Evolutionary conservation across 1,140 invertebrate genomes (phyloP).

Genomic region (Octopus sinensis): DNA sequence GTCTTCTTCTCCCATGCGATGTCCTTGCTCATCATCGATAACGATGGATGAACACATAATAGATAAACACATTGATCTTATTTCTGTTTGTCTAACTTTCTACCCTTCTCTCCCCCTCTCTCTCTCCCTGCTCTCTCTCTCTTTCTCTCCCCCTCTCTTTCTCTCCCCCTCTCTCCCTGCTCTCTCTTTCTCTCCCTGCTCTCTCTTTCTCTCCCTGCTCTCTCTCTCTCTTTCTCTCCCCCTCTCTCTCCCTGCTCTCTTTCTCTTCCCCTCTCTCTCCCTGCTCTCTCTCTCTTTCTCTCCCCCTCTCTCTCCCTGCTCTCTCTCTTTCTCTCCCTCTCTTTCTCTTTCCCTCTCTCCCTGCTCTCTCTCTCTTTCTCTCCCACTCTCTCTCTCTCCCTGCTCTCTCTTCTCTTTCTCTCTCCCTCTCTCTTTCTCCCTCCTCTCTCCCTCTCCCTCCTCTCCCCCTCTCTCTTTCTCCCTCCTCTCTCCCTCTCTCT

Average conservation of each 20-base stretch:
- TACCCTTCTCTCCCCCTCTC: no score
- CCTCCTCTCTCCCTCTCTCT: not conserved
- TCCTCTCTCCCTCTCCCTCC: not conserved
- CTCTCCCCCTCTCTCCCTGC: conserved; percentile 22
- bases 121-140: not conserved
- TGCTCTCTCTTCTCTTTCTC: conserved; percentile 18
- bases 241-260: conserved; percentile 16
- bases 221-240: conserved; percentile 23
- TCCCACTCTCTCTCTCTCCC: conserved; percentile 16
- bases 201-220: conserved; percentile 13
- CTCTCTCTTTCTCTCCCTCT: conserved; percentile 20
- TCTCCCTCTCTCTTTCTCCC: conserved; percentile 4
- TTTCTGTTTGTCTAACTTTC: no score
- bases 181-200: conserved; percentile 20
- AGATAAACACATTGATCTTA: no score
- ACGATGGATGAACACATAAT: no score
- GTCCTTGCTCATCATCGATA: no score
- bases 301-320: conserved; percentile 24
- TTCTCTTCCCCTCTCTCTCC: conserved; percentile 10
- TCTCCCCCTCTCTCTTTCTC: not conserved
- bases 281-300: not conserved
- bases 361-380: conserved; percentile 24
- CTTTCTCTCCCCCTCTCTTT: not conserved
- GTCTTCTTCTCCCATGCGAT: no score
- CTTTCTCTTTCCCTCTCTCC: conserved; percentile 13